phyloP scores from a whole-genome alignment of 2,113 vertebrate species.

The Tragulus kanchil region DNA sequence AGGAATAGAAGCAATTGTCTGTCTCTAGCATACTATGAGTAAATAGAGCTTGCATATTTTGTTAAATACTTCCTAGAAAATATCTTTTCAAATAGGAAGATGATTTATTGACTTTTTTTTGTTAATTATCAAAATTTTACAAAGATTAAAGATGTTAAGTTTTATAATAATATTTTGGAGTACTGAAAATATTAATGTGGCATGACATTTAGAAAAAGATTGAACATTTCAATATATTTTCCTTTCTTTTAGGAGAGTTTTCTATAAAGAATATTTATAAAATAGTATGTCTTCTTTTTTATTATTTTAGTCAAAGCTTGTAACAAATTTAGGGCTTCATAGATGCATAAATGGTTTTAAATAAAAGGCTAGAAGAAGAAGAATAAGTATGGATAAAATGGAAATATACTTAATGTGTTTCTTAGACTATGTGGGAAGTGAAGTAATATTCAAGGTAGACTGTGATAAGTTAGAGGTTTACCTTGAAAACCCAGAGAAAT shows the following conservation, averaged over 20 bases:
- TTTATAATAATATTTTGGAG: not conserved
- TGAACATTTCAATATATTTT: not conserved
- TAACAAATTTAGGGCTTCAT: not conserved
- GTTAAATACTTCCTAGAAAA: not conserved
- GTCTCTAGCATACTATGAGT: not conserved
- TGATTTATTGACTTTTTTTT: constrained; percentile 34
- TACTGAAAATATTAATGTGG: constrained; percentile 19
- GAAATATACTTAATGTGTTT: not conserved
- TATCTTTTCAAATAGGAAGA: not conserved
- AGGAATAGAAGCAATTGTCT: not conserved
- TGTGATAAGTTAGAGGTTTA: not conserved
- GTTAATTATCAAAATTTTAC: not conserved
- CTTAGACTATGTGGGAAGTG: not conserved
- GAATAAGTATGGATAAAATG: not conserved
- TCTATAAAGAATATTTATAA: constrained; percentile 15
- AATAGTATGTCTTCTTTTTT: not conserved
- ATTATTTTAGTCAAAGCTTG: not conserved
- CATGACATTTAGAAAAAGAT: not conserved
- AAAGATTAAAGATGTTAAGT: not conserved
- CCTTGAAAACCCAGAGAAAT: not conserved
- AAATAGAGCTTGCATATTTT: constrained; percentile 10
- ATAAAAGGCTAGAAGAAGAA: not conserved
- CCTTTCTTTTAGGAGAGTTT: not conserved
- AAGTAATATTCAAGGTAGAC: not conserved
- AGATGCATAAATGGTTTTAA: not conserved